A percentile compares a stretch with the other conserved stretches of the same genome.
These are phyloP conservation scores for Choloepus hoffmanni DNA, from an alignment of 2,113 vertebrate species.

Conservation along the genomic window DNA sequence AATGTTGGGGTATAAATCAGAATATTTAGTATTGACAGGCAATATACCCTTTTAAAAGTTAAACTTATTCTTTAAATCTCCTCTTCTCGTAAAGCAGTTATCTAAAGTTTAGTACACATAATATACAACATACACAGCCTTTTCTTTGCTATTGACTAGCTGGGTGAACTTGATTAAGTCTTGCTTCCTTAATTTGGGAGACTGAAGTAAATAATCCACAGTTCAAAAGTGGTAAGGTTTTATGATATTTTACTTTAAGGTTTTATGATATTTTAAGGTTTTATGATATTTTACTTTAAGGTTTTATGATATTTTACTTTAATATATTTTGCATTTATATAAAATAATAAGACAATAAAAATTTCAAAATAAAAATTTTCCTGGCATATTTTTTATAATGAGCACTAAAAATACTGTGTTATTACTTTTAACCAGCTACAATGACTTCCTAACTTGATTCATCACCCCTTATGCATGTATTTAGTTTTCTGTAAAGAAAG, in stretches of 20 bases:
- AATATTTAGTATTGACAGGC: constrained; percentile 13
- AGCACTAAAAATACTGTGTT: neutral
- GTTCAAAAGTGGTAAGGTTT: neutral
- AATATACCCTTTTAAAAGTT: neutral
- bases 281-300: neutral
- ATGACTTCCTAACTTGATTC: neutral
- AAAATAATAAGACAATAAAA: neutral
- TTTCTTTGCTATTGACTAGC: neutral
- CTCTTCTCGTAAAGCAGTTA: neutral
- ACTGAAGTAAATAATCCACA: neutral
- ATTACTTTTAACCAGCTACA: neutral
- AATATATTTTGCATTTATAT: neutral
- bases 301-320: constrained; percentile 18
- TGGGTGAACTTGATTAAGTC: neutral
- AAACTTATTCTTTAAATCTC: constrained; percentile 7
- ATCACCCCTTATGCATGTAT: neutral
- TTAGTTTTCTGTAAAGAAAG: neutral
- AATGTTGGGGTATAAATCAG: neutral
- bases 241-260: neutral
- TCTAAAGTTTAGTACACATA: neutral
- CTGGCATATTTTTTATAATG: neutral
- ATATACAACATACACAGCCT: neutral
- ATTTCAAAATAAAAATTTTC: neutral
- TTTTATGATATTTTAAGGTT: neutral
- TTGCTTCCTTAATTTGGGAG: constrained; percentile 32